Percentiles rank a stretch among this genome's conserved stretches.
These are phyloP conservation scores for Erebia ligea DNA, from an alignment of 2,888 invertebrate genomes.

Conservation along the genomic window DNA sequence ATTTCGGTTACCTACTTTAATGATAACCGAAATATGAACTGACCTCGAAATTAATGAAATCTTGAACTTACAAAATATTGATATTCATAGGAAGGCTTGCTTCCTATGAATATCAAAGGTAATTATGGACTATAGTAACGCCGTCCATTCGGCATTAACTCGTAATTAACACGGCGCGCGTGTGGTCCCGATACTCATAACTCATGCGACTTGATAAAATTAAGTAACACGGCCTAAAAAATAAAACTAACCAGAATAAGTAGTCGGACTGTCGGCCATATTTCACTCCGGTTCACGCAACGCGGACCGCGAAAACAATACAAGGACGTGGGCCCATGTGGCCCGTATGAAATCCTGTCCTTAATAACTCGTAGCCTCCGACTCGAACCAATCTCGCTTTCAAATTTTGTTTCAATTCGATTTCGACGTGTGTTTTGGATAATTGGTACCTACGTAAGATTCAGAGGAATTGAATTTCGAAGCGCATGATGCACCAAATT, in stretches of 20 bases:
- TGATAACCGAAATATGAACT: neutral
- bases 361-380: slow-evolving; percentile 18
- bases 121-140: slow-evolving; percentile 36
- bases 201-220: slow-evolving; percentile 82
- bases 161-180: slow-evolving; percentile 76
- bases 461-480: slow-evolving; percentile 1
- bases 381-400: slow-evolving; percentile 24
- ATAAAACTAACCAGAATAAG: slow-evolving; percentile 76
- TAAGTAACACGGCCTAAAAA: slow-evolving; percentile 79
- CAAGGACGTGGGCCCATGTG: slow-evolving; percentile 65
- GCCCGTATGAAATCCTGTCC: slow-evolving; percentile 32
- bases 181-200: slow-evolving; percentile 80
- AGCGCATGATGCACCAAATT: neutral
- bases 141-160: slow-evolving; percentile 55
- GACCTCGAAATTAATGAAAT: neutral
- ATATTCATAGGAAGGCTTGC: no score
- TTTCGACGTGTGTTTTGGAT: slow-evolving; percentile 22
- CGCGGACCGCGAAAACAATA: slow-evolving; percentile 79
- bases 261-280: slow-evolving; percentile 78
- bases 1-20: no score
- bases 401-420: slow-evolving; percentile 28
- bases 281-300: slow-evolving; percentile 80
- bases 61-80: slow-evolving; percentile 2
- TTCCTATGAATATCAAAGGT: slow-evolving; percentile 18
- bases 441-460: slow-evolving; percentile 8